phyloP scores from a whole-genome alignment of 2,797 vertebrate genomes.

The Typhlichthys eigenmanni region DNA sequence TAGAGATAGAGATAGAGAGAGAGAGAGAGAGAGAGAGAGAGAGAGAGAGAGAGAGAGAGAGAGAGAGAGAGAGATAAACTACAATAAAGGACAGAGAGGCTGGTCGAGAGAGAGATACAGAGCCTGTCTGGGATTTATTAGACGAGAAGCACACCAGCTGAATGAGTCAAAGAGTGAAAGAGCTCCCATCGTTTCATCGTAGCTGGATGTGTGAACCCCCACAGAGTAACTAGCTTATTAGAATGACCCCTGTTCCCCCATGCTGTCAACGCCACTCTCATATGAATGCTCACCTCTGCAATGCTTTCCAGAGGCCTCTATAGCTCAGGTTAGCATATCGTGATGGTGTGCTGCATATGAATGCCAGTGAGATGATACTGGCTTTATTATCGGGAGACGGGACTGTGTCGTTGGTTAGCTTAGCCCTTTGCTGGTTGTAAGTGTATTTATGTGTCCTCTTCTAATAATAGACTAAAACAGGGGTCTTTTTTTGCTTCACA shows the following conservation, averaged over 20 bases:
- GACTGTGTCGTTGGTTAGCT: slow-evolving; percentile 12
- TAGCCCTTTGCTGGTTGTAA: slow-evolving; percentile 24
- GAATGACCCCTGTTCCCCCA: slow-evolving; percentile 33
- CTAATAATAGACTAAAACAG: background rate
- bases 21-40: background rate
- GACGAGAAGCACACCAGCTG: slow-evolving; percentile 3
- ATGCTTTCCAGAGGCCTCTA: slow-evolving; percentile 41
- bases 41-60: background rate
- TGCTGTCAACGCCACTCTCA: slow-evolving; percentile 58
- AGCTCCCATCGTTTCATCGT: slow-evolving; percentile 50
- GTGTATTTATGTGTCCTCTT: slow-evolving; percentile 23
- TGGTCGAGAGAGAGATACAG: background rate
- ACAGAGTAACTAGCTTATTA: slow-evolving; percentile 39
- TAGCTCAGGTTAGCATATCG: background rate
- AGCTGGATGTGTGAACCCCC: slow-evolving; percentile 44
- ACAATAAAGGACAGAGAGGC: background rate
- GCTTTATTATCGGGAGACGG: slow-evolving; percentile 23
- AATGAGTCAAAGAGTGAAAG: slow-evolving; percentile 30
- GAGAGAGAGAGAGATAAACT: background rate
- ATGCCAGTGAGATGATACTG: slow-evolving; percentile 13
- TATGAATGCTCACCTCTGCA: slow-evolving; percentile 37
- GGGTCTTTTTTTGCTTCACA: background rate
- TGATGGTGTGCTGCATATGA: slow-evolving; percentile 24
- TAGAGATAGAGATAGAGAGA: background rate
- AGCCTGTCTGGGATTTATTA: slow-evolving; percentile 5